Evolutionary conservation across 2,888 invertebrate genomes (phyloP).

Genomic region (Philereme vetulata): DNA sequence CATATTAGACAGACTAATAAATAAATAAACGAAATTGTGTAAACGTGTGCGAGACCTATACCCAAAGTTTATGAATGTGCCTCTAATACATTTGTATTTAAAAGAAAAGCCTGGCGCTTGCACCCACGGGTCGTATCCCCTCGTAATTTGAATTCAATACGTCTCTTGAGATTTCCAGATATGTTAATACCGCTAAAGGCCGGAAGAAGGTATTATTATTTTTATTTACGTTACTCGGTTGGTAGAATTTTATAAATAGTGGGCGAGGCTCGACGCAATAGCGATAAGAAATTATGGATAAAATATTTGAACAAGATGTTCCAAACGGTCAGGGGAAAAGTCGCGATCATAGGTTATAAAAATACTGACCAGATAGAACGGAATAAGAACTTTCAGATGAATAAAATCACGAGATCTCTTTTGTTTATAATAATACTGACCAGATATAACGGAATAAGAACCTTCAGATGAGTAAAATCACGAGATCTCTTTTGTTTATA

Average conservation of each 20-base stretch:
- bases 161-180: constrained; percentile 51
- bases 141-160: constrained; percentile 73
- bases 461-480: too few relatives aligned
- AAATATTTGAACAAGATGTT: constrained; percentile 14
- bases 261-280: constrained; percentile 26
- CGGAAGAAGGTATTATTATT: constrained; percentile 58
- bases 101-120: constrained; percentile 51
- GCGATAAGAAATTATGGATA: constrained; percentile 22
- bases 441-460: too few relatives aligned
- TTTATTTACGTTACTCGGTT: constrained; percentile 33
- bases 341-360: too few relatives aligned
- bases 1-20: too few relatives aligned
- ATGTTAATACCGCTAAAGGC: constrained; percentile 51
- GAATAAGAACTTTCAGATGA: too few relatives aligned
- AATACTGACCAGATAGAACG: too few relatives aligned
- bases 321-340: constrained; percentile 8
- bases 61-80: constrained; percentile 1
- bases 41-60: neutral
- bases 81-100: constrained; percentile 19
- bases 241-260: constrained; percentile 43
- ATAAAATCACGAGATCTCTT: too few relatives aligned
- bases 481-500: too few relatives aligned
- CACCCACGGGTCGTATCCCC: constrained; percentile 57
- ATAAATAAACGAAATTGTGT: too few relatives aligned
- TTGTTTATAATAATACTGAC: too few relatives aligned